phyloP scores from a whole-genome alignment of 2,888 invertebrate species.

The Agrilus biguttatus region DNA sequence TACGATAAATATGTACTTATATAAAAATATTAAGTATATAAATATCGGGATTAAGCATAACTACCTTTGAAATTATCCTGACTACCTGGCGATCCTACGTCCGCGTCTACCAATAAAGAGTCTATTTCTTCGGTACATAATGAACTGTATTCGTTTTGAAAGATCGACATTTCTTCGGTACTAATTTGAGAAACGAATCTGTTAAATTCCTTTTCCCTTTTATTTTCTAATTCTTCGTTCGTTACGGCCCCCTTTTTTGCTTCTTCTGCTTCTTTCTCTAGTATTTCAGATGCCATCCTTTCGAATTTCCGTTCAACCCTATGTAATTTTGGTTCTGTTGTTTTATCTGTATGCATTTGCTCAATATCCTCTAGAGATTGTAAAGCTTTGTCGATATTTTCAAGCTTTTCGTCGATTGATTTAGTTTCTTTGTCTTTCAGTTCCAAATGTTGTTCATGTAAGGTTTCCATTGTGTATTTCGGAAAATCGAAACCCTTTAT shows the following conservation, averaged over 20 bases:
- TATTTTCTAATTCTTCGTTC: constrained; percentile 25
- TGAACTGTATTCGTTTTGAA: constrained; percentile 32
- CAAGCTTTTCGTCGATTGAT: constrained; percentile 26
- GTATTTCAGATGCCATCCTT: constrained; percentile 34
- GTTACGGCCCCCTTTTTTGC: constrained; percentile 20
- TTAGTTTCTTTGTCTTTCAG: constrained; percentile 3
- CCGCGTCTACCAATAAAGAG: constrained; percentile 29
- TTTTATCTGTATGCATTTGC: constrained; percentile 6
- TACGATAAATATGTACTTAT: too few species aligned
- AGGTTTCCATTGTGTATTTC: too few species aligned
- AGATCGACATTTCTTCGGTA: constrained; percentile 35
- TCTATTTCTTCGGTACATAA: constrained; percentile 34
- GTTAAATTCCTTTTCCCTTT: constrained; percentile 31
- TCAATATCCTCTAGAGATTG: constrained; percentile 22
- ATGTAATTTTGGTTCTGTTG: constrained; percentile 27
- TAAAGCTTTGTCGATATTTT: constrained; percentile 29
- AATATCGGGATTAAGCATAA: too few species aligned
- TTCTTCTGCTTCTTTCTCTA: constrained; percentile 24
- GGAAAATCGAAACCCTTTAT: too few species aligned
- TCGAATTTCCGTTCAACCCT: constrained; percentile 37
- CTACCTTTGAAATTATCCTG: constrained; percentile 22
- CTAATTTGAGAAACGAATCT: constrained; percentile 36
- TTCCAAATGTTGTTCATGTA: too few species aligned
- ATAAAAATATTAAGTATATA: too few species aligned
- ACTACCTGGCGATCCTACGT: constrained; percentile 32